These are phyloP conservation scores for Nymphalis polychloros DNA, from an alignment of 2,888 invertebrate species.

Conservation along the genomic window DNA sequence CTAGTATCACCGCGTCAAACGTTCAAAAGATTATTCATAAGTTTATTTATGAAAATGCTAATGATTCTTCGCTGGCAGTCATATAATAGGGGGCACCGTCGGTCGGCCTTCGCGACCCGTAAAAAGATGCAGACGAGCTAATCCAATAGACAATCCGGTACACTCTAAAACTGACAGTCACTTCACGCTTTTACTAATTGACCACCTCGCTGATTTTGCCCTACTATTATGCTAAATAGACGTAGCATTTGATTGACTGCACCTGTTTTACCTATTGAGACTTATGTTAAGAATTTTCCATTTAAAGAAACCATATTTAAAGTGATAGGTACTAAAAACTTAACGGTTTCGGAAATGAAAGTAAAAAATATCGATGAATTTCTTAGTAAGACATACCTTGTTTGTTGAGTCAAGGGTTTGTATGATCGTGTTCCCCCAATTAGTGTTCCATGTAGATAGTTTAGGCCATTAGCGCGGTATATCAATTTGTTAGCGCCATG, in stretches of 20 bases:
- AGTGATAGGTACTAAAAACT: not conserved
- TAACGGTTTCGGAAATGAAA: slow-evolving; percentile 20
- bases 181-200: slow-evolving; percentile 78
- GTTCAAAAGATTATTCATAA: slow-evolving; percentile 69
- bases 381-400: slow-evolving; percentile 45
- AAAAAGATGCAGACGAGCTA: slow-evolving; percentile 48
- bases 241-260: slow-evolving; percentile 67
- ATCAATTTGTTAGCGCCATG: slow-evolving; percentile 56
- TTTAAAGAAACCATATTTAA: slow-evolving; percentile 35
- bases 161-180: slow-evolving; percentile 71
- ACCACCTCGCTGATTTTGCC: slow-evolving; percentile 71
- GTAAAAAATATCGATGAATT: slow-evolving; percentile 49
- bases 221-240: slow-evolving; percentile 63
- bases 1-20: slow-evolving; percentile 26
- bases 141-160: slow-evolving; percentile 49
- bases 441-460: slow-evolving; percentile 48
- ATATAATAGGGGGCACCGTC: slow-evolving; percentile 62
- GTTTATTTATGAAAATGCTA: slow-evolving; percentile 71
- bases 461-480: slow-evolving; percentile 52
- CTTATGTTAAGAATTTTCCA: slow-evolving; percentile 57
- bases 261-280: slow-evolving; percentile 52
- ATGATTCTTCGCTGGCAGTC: slow-evolving; percentile 58
- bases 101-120: slow-evolving; percentile 72
- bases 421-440: slow-evolving; percentile 54
- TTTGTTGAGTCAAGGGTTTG: slow-evolving; percentile 48